A percentile compares a stretch with the other conserved stretches of the same genome.
phyloP scores from a whole-genome alignment of 1,140 invertebrate genomes.

The Drosophila willistoni region DNA sequence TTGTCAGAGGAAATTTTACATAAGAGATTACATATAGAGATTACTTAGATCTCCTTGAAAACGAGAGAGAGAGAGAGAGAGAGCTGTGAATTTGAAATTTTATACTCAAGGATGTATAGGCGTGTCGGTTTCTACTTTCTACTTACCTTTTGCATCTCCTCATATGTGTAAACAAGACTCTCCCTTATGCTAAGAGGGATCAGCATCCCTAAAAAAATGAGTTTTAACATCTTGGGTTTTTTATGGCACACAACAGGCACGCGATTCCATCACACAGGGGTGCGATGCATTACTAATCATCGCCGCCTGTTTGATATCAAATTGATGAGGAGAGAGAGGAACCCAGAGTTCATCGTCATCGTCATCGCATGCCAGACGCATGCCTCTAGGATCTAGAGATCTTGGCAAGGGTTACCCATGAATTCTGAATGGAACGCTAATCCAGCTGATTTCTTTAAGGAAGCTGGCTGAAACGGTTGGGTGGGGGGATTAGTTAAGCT shows the following conservation, averaged over 20 bases:
- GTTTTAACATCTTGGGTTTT: conserved; percentile 24
- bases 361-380: conserved; percentile 43
- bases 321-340: conserved; percentile 47
- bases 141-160: conserved; percentile 5
- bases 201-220: conserved; percentile 61
- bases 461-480: conserved; percentile 16
- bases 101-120: conserved; percentile 9
- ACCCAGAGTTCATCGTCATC: neutral
- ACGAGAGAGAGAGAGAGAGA: neutral
- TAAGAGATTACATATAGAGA: conserved; percentile 32
- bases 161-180: conserved; percentile 27
- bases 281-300: neutral
- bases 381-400: neutral
- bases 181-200: conserved; percentile 13
- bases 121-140: conserved; percentile 19
- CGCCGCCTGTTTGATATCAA: conserved; percentile 63
- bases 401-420: conserved; percentile 37
- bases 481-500: conserved; percentile 49
- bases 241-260: conserved; percentile 35
- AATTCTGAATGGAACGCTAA: conserved; percentile 48
- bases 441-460: conserved; percentile 50
- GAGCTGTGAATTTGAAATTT: conserved; percentile 31
- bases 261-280: conserved; percentile 28
- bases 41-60: conserved; percentile 20
- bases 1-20: conserved; percentile 37